A percentile compares a stretch with the other conserved stretches of the same genome.
Conservation (phyloP, 2,797 vertebrate genomes). For the Limosa lapponica region DNA sequence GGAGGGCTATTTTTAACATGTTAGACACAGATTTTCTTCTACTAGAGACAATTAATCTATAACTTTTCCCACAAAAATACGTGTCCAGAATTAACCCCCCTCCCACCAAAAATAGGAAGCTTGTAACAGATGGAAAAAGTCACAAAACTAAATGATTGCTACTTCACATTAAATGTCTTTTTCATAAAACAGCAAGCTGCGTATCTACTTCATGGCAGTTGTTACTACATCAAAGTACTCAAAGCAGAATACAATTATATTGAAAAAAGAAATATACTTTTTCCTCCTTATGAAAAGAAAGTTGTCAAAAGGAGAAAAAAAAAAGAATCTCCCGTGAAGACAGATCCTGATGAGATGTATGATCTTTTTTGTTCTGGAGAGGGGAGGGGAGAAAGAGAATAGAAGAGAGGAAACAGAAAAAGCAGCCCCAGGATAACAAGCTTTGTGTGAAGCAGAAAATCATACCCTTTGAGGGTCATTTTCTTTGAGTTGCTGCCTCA, state of each 20-base stretch:
- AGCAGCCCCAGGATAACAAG: conserved; percentile 47
- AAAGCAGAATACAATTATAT: conserved; percentile 52
- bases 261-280: conserved; percentile 19
- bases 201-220: conserved; percentile 25
- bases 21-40: not conserved
- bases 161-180: conserved; percentile 38
- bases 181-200: conserved; percentile 25
- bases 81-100: conserved; percentile 19
- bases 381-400: not conserved
- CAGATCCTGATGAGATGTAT: conserved; percentile 40
- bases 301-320: conserved; percentile 22
- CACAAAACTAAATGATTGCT: conserved; percentile 17
- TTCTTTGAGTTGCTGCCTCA: conserved; percentile 49
- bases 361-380: conserved; percentile 40
- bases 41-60: conserved; percentile 37
- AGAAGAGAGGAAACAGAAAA: conserved; percentile 36
- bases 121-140: conserved; percentile 20
- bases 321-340: conserved; percentile 4
- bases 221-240: conserved; percentile 51
- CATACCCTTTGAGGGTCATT: conserved; percentile 42
- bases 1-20: conserved; percentile 43
- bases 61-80: conserved; percentile 34
- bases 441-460: conserved; percentile 57
- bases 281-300: conserved; percentile 58
- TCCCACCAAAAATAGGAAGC: not conserved